These are phyloP conservation scores for Myotis pilosus DNA, from an alignment of 2,797 vertebrate genomes.

Conservation along the genomic window DNA sequence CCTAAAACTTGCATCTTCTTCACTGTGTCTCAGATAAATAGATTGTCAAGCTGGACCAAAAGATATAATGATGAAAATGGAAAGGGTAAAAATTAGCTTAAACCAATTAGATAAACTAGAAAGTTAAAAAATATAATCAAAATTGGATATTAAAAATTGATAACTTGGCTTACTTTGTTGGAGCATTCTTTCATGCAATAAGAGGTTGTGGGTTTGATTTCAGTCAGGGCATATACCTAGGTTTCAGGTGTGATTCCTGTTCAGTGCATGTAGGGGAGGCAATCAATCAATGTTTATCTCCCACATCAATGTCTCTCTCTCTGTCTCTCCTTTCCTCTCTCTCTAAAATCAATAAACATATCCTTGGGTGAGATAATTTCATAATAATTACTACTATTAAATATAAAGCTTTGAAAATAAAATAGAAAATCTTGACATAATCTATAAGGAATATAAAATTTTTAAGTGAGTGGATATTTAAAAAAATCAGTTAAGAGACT, in stretches of 20 bases:
- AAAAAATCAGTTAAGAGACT: neutral
- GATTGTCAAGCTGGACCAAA: neutral
- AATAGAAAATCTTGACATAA: neutral
- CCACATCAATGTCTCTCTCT: no score
- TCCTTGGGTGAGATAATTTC: no score
- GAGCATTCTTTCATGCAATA: neutral
- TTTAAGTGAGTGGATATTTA: neutral
- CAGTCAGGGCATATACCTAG: neutral
- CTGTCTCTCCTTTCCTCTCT: no score
- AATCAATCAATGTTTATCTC: neutral
- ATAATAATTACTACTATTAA: neutral
- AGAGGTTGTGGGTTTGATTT: neutral
- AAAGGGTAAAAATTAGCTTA: neutral
- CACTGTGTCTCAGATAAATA: neutral
- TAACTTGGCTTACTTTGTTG: neutral
- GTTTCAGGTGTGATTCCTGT: neutral
- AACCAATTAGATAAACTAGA: neutral
- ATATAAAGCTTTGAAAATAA: neutral
- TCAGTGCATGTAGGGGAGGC: neutral
- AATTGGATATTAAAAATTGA: neutral
- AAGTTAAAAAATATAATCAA: neutral
- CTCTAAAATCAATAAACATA: no score
- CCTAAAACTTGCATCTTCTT: neutral
- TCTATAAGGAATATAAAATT: neutral
- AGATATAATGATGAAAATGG: neutral